Percentiles rank a stretch among this genome's conserved stretches.
Evolutionary conservation across 2,888 invertebrate genomes (phyloP).

Genomic region (Cinara cedri): DNA sequence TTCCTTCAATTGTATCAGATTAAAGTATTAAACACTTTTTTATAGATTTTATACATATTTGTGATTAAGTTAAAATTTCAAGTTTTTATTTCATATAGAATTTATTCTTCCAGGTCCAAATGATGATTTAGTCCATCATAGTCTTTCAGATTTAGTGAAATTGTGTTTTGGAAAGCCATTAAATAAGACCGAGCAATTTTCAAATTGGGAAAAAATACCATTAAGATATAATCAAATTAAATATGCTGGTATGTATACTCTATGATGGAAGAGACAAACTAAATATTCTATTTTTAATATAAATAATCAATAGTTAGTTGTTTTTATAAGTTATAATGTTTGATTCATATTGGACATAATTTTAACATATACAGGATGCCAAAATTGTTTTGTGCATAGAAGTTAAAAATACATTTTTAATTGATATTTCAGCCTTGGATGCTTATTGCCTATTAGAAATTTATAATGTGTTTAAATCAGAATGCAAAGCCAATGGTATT

Average conservation of each 20-base stretch:
- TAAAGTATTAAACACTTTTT: too few relatives aligned
- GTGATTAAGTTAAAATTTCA: background rate
- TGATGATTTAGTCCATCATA: constrained; percentile 25
- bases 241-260: constrained; percentile 71
- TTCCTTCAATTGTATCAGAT: too few relatives aligned
- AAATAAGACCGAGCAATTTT: constrained; percentile 88
- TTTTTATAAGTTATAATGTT: too few relatives aligned
- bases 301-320: too few relatives aligned
- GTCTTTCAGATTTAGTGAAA: constrained; percentile 75
- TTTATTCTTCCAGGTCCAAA: constrained; percentile 19
- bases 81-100: background rate
- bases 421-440: constrained; percentile 73
- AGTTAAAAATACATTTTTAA: background rate
- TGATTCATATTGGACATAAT: background rate
- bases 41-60: too few relatives aligned
- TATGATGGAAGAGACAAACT: too few relatives aligned
- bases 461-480: constrained; percentile 38
- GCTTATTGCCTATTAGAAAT: constrained; percentile 84
- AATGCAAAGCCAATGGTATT: constrained; percentile 11
- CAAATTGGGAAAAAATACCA: constrained; percentile 88
- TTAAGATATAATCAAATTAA: constrained; percentile 76
- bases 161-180: constrained; percentile 77
- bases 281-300: too few relatives aligned
- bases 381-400: background rate
- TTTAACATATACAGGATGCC: background rate